Base-by-base conservation (phyloP, 2,113 vertebrate species). In the Lichenostomus cassidix region DNA sequence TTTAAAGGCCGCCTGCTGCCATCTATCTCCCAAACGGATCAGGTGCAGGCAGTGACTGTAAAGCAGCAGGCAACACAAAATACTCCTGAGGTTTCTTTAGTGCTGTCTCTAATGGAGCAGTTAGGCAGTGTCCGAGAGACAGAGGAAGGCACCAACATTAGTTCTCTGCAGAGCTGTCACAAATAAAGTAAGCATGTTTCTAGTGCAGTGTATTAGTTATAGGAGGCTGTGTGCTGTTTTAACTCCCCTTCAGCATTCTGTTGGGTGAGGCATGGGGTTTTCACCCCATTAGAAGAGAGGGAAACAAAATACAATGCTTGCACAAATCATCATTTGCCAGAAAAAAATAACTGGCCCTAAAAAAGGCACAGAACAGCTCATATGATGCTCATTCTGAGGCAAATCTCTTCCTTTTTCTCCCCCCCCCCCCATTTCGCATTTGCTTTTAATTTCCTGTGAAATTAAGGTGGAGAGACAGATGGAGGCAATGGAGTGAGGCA, bases 1-100 rank as follows among this genome's bases (percentile, higher is more conserved):
- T 78, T n/a, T 79, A 84, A 93, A 90, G 37, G 13, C 53, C 42
- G 13, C 56, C 46, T 87, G 29, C 70, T 96, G 95, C 80, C 92
- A 87, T 76, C 89, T 95, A 6, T 50, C 58, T 44, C 77, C 31
- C 37, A 47, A 60, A 75, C 3, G 18, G 44, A 14, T 33, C 19
- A 70, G 53, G 68, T 46, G 37, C 73, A 84, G 80, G 52, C 56
- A 47, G 28, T 60, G 60, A 29, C 59, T 28, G 7, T 15, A 41
- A 50, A 83, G 4, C 44, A 82, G 49, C 23, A 50, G 46, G 58
- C 35, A 52, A 15, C 9, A 15, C 3, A 50, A 46, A 58, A 5
- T 42, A 14, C 47, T 87, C 15, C 49, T 31, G 39, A 39, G 52
- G 4, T 25, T 85, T 59, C 44, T n/a, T 37, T 35, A 46, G 53